Conservation (phyloP, 1,140 invertebrate genomes). For the Radopholus similis region DNA sequence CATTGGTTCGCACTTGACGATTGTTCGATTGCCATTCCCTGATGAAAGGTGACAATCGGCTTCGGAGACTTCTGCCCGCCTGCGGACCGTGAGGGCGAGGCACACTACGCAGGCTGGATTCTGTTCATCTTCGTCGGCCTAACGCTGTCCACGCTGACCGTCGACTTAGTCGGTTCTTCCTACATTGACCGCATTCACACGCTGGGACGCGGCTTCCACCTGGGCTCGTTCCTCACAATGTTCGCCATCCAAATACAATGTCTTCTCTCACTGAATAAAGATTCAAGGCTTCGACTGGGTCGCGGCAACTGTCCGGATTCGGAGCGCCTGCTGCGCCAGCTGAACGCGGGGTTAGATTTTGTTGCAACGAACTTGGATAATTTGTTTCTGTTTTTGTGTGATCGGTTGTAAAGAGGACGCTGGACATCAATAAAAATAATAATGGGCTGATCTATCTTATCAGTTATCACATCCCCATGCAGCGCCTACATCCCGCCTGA, state of each 20-base stretch:
- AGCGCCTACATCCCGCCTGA: constrained; percentile 18
- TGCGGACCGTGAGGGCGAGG: constrained; percentile 9
- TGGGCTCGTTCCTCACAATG: constrained; percentile 31
- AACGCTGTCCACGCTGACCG: constrained; percentile 42
- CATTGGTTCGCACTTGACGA: constrained; percentile 23
- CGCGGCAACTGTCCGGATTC: constrained; percentile 24
- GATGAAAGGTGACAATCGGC: constrained; percentile 42
- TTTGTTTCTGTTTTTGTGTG: constrained; percentile 1
- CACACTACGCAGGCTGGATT: constrained; percentile 46
- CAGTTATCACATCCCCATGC: too few relatives aligned
- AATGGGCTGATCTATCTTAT: neutral
- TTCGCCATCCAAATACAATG: neutral
- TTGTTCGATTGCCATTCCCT: constrained; percentile 6
- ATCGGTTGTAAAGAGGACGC: too few relatives aligned
- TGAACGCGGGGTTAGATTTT: constrained; percentile 23
- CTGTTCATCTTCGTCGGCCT: constrained; percentile 46
- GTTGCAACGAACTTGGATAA: too few relatives aligned
- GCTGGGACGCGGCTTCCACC: constrained; percentile 23
- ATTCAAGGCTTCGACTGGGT: constrained; percentile 7
- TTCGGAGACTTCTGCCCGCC: constrained; percentile 45
- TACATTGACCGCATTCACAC: constrained; percentile 21
- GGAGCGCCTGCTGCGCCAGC: constrained; percentile 18
- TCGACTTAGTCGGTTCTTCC: neutral
- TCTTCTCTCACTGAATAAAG: neutral
- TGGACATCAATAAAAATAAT: too few relatives aligned